These are phyloP conservation scores for Pristis pectinata DNA, from an alignment of 2,797 vertebrate species.

Conservation along the genomic window DNA sequence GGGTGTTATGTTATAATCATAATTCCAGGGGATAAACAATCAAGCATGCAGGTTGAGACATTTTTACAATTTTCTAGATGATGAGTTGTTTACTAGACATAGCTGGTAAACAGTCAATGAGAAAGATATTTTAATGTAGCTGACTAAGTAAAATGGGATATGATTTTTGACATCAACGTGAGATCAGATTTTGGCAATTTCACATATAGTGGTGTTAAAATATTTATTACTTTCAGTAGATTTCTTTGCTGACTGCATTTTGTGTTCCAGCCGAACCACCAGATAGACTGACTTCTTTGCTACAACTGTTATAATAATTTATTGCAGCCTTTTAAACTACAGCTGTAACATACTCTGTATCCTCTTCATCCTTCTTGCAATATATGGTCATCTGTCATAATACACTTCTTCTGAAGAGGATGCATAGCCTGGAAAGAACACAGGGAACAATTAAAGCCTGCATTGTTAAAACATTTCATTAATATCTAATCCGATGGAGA, in stretches of 20 bases:
- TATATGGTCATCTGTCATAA: slow-evolving; percentile 42
- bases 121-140: background rate
- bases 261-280: slow-evolving; percentile 51
- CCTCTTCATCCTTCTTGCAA: slow-evolving; percentile 52
- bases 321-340: slow-evolving; percentile 43
- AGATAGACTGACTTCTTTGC: slow-evolving; percentile 43
- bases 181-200: slow-evolving; percentile 7
- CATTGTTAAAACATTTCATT: background rate
- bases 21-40: background rate
- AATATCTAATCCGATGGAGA: background rate
- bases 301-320: slow-evolving; percentile 40
- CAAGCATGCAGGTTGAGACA: background rate
- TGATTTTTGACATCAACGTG: background rate
- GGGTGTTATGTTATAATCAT: background rate
- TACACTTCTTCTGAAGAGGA: slow-evolving; percentile 42
- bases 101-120: background rate
- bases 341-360: slow-evolving; percentile 50
- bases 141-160: background rate
- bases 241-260: slow-evolving; percentile 56
- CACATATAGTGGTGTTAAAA: slow-evolving; percentile 47
- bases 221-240: slow-evolving; percentile 47
- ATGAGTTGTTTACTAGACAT: background rate
- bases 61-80: background rate
- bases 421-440: slow-evolving; percentile 44
- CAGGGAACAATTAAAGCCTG: background rate